These are phyloP conservation scores for Thaumetopoea pityocampa DNA, from an alignment of 1,140 invertebrate genomes.

Conservation along the genomic window DNA sequence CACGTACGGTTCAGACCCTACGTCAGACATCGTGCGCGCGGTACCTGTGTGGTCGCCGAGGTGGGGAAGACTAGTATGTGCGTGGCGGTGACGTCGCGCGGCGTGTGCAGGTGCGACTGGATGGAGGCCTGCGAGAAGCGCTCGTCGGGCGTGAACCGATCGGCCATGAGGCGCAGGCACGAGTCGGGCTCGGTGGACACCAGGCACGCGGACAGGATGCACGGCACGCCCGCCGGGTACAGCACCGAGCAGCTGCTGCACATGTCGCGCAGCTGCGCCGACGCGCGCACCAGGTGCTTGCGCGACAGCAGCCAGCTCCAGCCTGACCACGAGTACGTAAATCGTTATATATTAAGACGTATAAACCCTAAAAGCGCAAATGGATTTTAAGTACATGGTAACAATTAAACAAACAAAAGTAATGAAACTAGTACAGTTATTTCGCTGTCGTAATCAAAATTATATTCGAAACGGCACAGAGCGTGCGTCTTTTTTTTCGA, in stretches of 20 bases:
- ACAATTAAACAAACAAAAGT: too few species aligned
- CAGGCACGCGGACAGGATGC: constrained; percentile 96
- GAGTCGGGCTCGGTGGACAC: constrained; percentile 98
- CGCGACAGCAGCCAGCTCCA: constrained; percentile 96
- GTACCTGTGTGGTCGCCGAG: constrained; percentile 95
- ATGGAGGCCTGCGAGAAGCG: constrained; percentile 90
- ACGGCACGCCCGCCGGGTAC: constrained; percentile 88
- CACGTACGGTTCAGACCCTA: too few species aligned
- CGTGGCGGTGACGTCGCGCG: constrained; percentile 96
- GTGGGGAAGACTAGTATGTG: constrained; percentile 99
- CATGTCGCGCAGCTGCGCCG: constrained; percentile 91
- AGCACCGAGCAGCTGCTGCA: constrained; percentile 92
- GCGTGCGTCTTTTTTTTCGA: too few species aligned
- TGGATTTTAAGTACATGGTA: too few species aligned
- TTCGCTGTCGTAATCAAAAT: too few species aligned
- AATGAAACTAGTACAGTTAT: too few species aligned
- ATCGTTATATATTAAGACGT: too few species aligned
- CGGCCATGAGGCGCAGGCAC: constrained; percentile 94
- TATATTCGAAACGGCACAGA: too few species aligned
- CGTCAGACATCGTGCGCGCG: too few species aligned
- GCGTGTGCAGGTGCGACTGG: constrained; percentile 90
- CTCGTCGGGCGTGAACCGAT: constrained; percentile 95
- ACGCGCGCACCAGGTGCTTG: constrained; percentile 92
- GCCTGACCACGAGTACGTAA: constrained; percentile 72
- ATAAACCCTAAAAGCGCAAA: too few species aligned